phyloP scores from a whole-genome alignment of 64 coral and sea anemone species.

The Montipora efflorescens region DNA sequence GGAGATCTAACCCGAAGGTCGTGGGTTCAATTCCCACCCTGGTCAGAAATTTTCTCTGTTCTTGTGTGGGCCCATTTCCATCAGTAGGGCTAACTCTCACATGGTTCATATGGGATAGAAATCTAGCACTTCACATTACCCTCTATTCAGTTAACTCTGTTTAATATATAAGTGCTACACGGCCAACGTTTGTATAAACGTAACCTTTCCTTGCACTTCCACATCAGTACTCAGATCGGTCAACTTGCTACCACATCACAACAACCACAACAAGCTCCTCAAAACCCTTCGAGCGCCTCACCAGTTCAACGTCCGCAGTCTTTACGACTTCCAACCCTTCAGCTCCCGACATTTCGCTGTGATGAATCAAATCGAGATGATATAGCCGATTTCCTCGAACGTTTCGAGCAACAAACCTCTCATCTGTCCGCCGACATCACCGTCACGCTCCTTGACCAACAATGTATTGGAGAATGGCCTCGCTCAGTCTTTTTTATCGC shows the following conservation, averaged over 20 bases:
- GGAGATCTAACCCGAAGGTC: too few relatives aligned
- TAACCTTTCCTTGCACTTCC: too few relatives aligned
- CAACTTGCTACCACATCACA: not conserved
- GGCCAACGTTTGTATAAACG: too few relatives aligned
- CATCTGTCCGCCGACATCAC: not conserved
- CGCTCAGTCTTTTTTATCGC: constrained; percentile 26
- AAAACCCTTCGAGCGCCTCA: not conserved
- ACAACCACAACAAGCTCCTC: not conserved
- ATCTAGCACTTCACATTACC: too few relatives aligned
- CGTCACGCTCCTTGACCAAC: constrained; percentile 54
- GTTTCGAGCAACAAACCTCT: constrained; percentile 44
- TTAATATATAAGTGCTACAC: too few relatives aligned
- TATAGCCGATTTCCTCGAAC: constrained; percentile 25
- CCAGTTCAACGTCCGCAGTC: not conserved
- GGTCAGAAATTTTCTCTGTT: too few relatives aligned
- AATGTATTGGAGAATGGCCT: constrained; percentile 40
- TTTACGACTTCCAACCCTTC: not conserved
- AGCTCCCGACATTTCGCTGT: constrained; percentile 23
- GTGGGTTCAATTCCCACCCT: too few relatives aligned
- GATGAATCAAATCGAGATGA: not conserved
- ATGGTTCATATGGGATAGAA: too few relatives aligned
- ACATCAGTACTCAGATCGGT: too few relatives aligned
- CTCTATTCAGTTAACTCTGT: too few relatives aligned
- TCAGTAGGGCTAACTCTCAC: too few relatives aligned
- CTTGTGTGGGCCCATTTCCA: too few relatives aligned